Conservation (phyloP, 2,113 vertebrate genomes). For the Odontesthes bonariensis region DNA sequence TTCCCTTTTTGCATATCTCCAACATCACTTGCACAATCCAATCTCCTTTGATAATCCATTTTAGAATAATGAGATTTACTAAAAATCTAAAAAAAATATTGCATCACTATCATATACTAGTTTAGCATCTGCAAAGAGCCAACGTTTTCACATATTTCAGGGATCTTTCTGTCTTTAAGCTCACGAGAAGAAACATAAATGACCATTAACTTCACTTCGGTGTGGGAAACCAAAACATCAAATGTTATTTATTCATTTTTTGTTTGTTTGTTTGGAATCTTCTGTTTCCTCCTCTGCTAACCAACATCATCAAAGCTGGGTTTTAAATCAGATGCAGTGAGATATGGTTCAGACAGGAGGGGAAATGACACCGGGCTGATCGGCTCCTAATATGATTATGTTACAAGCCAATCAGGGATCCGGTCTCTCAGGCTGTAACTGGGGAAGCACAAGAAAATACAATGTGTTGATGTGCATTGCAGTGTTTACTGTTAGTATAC, state of each 20-base stretch:
- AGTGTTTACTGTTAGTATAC: background rate
- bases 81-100: constrained; percentile 23
- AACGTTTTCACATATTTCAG: constrained; percentile 1
- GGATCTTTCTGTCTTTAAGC: background rate
- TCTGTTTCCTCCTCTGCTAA: constrained; percentile 6
- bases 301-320: constrained; percentile 17
- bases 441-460: background rate
- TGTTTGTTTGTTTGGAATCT: constrained; percentile 15
- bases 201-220: background rate
- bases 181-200: background rate
- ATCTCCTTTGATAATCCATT: constrained; percentile 30
- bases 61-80: constrained; percentile 35
- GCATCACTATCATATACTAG: constrained; percentile 1
- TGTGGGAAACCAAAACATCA: background rate
- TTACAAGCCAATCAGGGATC: constrained; percentile 30
- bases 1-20: background rate
- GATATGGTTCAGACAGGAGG: constrained; percentile 29
- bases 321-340: constrained; percentile 55
- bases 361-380: constrained; percentile 66
- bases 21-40: constrained; percentile 24
- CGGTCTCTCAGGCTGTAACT: constrained; percentile 8
- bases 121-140: background rate
- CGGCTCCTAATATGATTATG: constrained; percentile 60
- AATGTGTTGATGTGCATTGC: background rate
- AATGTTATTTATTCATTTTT: background rate